Evolutionary conservation across 2,888 invertebrate species (phyloP).

Genomic region (Ligdia adustata): DNA sequence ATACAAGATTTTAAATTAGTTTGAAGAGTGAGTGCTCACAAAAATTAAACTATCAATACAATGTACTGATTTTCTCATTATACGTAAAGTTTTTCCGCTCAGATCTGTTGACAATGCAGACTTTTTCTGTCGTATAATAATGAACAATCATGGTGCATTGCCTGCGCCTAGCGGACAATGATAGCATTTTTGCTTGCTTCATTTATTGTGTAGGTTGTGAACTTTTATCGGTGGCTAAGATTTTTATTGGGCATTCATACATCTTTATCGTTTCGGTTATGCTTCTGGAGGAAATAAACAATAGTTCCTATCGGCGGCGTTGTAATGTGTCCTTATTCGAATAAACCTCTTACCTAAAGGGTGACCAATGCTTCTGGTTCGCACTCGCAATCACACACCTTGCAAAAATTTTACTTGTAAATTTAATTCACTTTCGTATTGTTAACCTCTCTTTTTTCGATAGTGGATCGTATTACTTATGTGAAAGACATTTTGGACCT

Average conservation of each 20-base stretch:
- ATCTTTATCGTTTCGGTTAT: slow-evolving; percentile 4
- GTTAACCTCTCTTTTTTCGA: too few relatives aligned
- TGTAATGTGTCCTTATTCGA: too few relatives aligned
- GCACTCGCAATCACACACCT: too few relatives aligned
- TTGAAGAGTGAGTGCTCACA: not conserved
- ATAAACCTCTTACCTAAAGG: too few relatives aligned
- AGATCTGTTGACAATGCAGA: slow-evolving; percentile 29
- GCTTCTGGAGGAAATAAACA: too few relatives aligned
- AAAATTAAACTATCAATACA: slow-evolving; percentile 9
- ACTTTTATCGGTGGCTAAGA: slow-evolving; percentile 3
- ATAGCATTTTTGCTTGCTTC: slow-evolving; percentile 22
- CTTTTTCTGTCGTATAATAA: slow-evolving; percentile 24
- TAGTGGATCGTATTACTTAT: too few relatives aligned
- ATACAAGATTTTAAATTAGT: not conserved
- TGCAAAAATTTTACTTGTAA: too few relatives aligned
- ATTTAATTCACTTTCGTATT: too few relatives aligned
- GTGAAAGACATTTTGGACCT: too few relatives aligned
- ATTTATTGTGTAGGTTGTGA: slow-evolving; percentile 20
- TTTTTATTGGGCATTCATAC: slow-evolving; percentile 15
- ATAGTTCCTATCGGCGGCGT: too few relatives aligned
- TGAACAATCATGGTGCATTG: slow-evolving; percentile 32
- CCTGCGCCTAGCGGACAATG: slow-evolving; percentile 20
- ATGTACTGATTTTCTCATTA: slow-evolving; percentile 26
- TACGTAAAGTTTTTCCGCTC: slow-evolving; percentile 22
- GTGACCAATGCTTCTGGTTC: too few relatives aligned